Percentiles rank a stretch among this genome's conserved stretches.
Evolutionary conservation across 1,140 invertebrate genomes (phyloP).

Genomic region (Paraescarpia echinospica): DNA sequence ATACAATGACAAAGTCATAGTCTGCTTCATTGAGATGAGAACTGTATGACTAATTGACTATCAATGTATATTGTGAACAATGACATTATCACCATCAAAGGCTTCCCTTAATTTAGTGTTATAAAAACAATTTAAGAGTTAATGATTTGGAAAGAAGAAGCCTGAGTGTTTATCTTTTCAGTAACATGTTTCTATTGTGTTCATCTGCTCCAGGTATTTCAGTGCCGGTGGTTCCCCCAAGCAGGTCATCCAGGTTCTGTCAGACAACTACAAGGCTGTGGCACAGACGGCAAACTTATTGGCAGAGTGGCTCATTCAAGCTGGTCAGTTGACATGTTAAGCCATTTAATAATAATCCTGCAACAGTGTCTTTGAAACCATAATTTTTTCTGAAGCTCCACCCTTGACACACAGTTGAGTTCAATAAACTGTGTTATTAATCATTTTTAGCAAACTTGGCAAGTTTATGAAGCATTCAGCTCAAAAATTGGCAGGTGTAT

Average conservation of each 20-base stretch:
- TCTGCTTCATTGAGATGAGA: background rate
- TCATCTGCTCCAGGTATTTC: slow-evolving; percentile 76
- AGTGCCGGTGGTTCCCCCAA: slow-evolving; percentile 95
- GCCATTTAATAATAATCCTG: background rate
- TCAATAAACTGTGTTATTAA: background rate
- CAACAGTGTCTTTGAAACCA: too few relatives aligned
- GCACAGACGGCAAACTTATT: slow-evolving; percentile 96
- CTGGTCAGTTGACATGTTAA: slow-evolving; percentile 61
- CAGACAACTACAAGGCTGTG: slow-evolving; percentile 92
- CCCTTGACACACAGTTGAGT: too few relatives aligned
- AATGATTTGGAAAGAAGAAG: slow-evolving; percentile 58
- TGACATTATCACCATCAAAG: too few relatives aligned
- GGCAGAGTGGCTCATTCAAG: slow-evolving; percentile 94
- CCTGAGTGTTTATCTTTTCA: slow-evolving; percentile 19
- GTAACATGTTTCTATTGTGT: slow-evolving; percentile 56
- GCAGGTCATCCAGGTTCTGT: slow-evolving; percentile 92
- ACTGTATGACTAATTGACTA: too few relatives aligned
- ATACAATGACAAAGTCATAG: background rate
- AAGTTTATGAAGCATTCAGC: background rate
- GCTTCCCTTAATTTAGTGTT: background rate
- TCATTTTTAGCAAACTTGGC: slow-evolving; percentile 3
- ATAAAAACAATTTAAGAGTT: slow-evolving; percentile 61
- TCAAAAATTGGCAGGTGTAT: background rate
- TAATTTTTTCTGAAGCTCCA: background rate
- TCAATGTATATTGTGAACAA: too few relatives aligned